Base-by-base conservation (phyloP, 2,888 invertebrate species). In the Cheilosia vulpina region DNA sequence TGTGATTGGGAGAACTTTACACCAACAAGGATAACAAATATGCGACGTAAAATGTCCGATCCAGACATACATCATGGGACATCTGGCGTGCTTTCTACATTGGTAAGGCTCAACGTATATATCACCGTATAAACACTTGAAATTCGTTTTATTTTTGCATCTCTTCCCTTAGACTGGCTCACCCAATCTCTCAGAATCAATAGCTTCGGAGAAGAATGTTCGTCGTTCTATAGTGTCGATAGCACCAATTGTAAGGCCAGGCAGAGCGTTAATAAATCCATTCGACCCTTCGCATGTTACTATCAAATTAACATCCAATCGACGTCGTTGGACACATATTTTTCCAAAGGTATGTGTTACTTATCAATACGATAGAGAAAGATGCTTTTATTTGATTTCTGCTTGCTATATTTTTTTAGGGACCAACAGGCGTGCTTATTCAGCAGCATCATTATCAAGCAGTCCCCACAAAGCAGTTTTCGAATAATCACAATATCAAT, bases 281-380 rank as follows among this genome's bases (percentile, higher is more conserved):
- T 99, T 99, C 91, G 98, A 98, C 91, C 99, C 99, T 0, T 98
- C 98, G 0, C 97, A 98, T 90, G 98, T 99, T 72, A 98, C 98
- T 41, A 98, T 98, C 88, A 98, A 98, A 92, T 93, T 98, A 58
- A 99, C 98, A 0, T 98, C 98, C 66, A 98, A 98, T 92, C 94
- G 99, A 60, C 93, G 99, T 41, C 94, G 99, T 75, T 99, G 99
- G 99, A 98, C 98, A 0, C 99, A 99, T 92, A 99, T 99, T 89
- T 99, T 99, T 92, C 99, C 99, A 2, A 97, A 97, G 87, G 90
- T 90, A 87, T 47, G 21, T n/a, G 52, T 15, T 11, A 34, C 11
- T 9, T 1, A 34, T 34, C 3, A 9, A 34, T 15, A 15, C 15
- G 2, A 15, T 15, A 52, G 24, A 15, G 5, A 27, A 52, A 11